Conservation (phyloP, 2,113 vertebrate species). For the Sakesphorus luctuosus region DNA sequence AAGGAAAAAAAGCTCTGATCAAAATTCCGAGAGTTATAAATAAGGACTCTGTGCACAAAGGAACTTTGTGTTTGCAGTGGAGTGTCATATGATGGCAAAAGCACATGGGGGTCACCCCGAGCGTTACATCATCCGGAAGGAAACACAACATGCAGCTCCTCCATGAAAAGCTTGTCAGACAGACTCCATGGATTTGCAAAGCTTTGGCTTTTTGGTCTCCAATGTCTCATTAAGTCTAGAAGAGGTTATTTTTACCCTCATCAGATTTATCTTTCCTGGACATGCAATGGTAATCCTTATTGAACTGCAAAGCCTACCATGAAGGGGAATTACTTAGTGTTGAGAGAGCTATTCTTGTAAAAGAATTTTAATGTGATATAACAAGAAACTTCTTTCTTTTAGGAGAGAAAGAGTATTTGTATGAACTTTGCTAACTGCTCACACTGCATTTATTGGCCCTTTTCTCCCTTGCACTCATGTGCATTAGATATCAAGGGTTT, state of each 20-base stretch:
- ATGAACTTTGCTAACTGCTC: neutral
- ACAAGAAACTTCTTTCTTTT: neutral
- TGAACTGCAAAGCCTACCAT: neutral
- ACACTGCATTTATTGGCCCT: neutral
- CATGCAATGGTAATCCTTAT: neutral
- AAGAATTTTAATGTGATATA: neutral
- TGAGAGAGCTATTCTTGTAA: neutral
- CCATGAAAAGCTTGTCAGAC: neutral
- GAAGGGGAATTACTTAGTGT: neutral
- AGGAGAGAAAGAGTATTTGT: neutral
- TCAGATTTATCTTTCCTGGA: conserved; percentile 17
- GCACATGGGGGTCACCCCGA: conserved; percentile 33
- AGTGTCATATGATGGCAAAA: conserved; percentile 57
- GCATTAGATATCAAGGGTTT: neutral
- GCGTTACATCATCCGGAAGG: neutral
- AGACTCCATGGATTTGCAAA: neutral
- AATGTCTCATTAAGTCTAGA: neutral
- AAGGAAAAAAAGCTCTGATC: neutral
- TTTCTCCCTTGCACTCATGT: neutral
- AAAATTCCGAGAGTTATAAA: conserved; percentile 8
- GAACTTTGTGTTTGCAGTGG: neutral
- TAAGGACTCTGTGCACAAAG: conserved; percentile 32
- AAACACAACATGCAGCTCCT: neutral
- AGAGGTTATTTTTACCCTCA: conserved; percentile 1
- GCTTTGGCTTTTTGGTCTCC: neutral